Base-by-base conservation (phyloP, 2,888 invertebrate genomes). In the Cephus nigrinus region DNA sequence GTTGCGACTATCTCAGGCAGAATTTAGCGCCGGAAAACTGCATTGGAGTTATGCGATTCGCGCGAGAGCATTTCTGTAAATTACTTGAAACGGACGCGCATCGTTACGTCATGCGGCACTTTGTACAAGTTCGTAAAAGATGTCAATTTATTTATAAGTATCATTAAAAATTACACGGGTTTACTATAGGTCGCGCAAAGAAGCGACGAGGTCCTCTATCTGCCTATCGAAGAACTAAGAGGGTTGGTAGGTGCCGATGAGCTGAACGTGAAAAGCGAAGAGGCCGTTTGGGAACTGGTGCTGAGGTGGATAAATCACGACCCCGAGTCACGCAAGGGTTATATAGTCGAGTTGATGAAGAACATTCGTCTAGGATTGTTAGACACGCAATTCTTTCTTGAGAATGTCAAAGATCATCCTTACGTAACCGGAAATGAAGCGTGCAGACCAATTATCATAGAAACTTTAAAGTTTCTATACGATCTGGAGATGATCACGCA, bases 391-490 rank as follows among this genome's bases (percentile, higher is more conserved):
- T 98, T 96, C 91, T 98, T 98, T 91, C 93, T 98, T 90, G 98
- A 98, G 90, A 95, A 96, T 88, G 97, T 97, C 0, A 97, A 97
- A 90, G 96, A 96, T 82, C 97, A 98, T 90, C 95, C 95, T 0
- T 98, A 96, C 90, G 97, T 98, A 0, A 94, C 94, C 15, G 95
- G 95, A 75, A 96, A 96, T 88, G 96, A 97, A 82, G 95, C 95
- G 12, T 97, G 98, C 84, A 94, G 96, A 30, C 97, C 98, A 0
- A 94, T 98, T 82, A 96, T 98, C 81, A 97, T 98, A 68, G 97
- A 98, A 91, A 97, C 98, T 0, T 92, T 98, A 69, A 97, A 96
- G 89, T 98, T 98, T 91, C 93, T 98, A 74, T 98, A 98, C 92
- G 98, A 98, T 90, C 93, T 98, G 88, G 98, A 98, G 92, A 96